Conservation (phyloP, 2,113 vertebrate genomes). For the Leucosticte australis region DNA sequence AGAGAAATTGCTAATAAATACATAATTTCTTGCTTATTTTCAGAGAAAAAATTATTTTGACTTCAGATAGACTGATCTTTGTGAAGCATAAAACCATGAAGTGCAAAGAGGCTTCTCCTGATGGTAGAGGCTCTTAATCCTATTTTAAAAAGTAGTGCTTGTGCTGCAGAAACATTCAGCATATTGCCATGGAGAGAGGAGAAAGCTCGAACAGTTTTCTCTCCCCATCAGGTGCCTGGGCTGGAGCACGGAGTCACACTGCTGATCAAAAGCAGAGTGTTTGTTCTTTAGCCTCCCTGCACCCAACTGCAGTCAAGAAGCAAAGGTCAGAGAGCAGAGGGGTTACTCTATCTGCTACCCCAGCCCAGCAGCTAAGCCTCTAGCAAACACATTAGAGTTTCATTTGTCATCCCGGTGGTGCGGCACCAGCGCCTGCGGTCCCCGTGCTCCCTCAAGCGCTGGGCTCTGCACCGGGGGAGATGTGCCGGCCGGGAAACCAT, state of each 20-base stretch:
- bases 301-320: not conserved
- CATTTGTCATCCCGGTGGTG: slow-evolving; percentile 8
- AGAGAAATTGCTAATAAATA: slow-evolving; percentile 32
- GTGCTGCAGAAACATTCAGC: not conserved
- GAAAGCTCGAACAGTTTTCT: not conserved
- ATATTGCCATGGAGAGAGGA: not conserved
- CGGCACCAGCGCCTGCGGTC: not conserved
- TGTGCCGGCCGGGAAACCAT: not conserved
- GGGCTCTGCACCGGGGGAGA: not conserved
- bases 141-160: not conserved
- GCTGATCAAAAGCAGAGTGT: slow-evolving; percentile 34
- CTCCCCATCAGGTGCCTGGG: not conserved
- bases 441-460: not conserved
- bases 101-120: not conserved
- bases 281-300: slow-evolving; percentile 14
- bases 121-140: not conserved
- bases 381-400: slow-evolving; percentile 49
- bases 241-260: not conserved
- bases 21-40: slow-evolving; percentile 13
- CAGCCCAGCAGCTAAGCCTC: slow-evolving; percentile 14
- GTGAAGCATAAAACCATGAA: not conserved
- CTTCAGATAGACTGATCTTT: not conserved
- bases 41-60: not conserved
- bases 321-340: slow-evolving; percentile 17
- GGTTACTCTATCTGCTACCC: not conserved